phyloP scores from a whole-genome alignment of 2,797 vertebrate species.

The Peromyscus eremicus region DNA sequence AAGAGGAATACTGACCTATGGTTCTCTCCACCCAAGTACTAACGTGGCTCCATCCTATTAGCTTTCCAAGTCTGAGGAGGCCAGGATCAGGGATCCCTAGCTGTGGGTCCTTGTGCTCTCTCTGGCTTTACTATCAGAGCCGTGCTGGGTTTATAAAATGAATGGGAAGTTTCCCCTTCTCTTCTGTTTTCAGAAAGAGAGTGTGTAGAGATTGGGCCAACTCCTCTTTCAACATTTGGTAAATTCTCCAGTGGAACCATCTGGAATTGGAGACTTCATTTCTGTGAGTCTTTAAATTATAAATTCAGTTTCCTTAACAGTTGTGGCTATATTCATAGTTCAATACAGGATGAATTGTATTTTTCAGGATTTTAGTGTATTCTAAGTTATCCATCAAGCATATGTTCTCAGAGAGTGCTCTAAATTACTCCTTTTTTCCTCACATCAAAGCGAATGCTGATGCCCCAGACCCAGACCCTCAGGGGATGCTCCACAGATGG shows the following conservation, averaged over 20 bases:
- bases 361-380: constrained; percentile 46
- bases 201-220: background rate
- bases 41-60: background rate
- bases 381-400: background rate
- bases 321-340: constrained; percentile 40
- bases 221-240: constrained; percentile 58
- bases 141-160: background rate
- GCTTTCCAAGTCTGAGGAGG: background rate
- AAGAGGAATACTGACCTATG: background rate
- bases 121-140: background rate
- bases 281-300: constrained; percentile 47
- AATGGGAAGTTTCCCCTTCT: background rate
- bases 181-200: constrained; percentile 43
- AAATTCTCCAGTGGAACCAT: constrained; percentile 46
- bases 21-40: background rate
- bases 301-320: constrained; percentile 55
- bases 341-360: constrained; percentile 5
- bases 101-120: background rate
- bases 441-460: background rate
- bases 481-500: background rate
- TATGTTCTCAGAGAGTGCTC: constrained; percentile 21
- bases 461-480: background rate
- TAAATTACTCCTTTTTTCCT: background rate
- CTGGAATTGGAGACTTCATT: constrained; percentile 56
- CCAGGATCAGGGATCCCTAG: too few species aligned